Evolutionary conservation across 2,888 invertebrate genomes (phyloP), one percentile per base, ranked within the genome.

Genomic region (Oscheius sp.): DNA sequence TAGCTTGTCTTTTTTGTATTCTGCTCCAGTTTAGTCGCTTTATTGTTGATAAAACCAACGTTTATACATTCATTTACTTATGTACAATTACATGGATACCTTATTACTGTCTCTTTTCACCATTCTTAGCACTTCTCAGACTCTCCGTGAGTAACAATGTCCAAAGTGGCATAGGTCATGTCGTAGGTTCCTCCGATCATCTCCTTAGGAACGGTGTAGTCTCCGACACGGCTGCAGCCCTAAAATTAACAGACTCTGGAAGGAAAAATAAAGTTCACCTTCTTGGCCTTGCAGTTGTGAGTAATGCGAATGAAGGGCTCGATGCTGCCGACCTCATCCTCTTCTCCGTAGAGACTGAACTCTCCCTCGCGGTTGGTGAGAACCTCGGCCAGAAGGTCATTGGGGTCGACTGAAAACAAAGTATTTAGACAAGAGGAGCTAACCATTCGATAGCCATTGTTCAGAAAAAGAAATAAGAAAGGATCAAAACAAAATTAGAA

Each of bases 321-420:
- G 55, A 84, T 84, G 50, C 75, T 78, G 57, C 82, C 82, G 63
- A 84, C 78, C 77, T 84, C 84, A 50, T 83, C 80, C 55, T 84
- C 81, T 63, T 79, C 80, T 71, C 84, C 84, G 76, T 73, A 80
- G 42, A 84, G 50, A 50, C 70, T 74, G 79, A 84, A 84, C 63
- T 82, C 82, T 59, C 84, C 84, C 60, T 84, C 80, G 37, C 71
- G 76, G 76, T 84, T 83, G 70, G 84, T 83, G 72, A 80, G 81
- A 10, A 84, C 80, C 9, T 62, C 50, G n/a, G 80, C 77, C 42
- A 84, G 73, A 33, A 80, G 77, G 66, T 84, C 84, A 68, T 84
- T 81, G 48, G 82, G 84, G 70, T 84, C 84, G 58, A 84, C 84
- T 84, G 66, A 70, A 80, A 79, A 2, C 21, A 59, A 59, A 33